Evolutionary conservation across 2,888 invertebrate genomes (phyloP).

Genomic region (Meandrusa payeni): DNA sequence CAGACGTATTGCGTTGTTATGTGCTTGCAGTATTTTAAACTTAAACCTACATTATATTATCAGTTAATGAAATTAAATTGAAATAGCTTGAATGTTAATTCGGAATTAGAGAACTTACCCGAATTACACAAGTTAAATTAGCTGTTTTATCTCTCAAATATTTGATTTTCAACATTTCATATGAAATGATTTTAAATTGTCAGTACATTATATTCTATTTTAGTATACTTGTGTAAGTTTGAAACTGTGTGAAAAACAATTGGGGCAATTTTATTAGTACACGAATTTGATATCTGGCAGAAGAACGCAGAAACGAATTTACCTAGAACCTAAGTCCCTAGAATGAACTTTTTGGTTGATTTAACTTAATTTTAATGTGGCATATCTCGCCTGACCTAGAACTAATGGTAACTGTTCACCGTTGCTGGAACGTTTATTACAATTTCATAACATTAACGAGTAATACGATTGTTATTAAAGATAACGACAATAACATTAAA

Average conservation of each 20-base stretch:
- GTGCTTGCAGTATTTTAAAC: slow-evolving; percentile 7
- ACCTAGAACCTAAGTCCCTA: slow-evolving; percentile 77
- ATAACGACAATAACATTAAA: slow-evolving; percentile 60
- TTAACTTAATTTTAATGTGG: slow-evolving; percentile 69
- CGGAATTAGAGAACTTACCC: slow-evolving; percentile 8
- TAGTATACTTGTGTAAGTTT: no score
- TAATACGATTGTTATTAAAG: slow-evolving; percentile 60
- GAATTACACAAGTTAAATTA: slow-evolving; percentile 3
- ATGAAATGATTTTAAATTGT: not conserved
- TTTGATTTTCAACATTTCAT: slow-evolving; percentile 1
- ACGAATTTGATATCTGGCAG: slow-evolving; percentile 33
- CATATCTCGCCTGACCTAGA: slow-evolving; percentile 56
- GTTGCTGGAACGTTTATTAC: slow-evolving; percentile 76
- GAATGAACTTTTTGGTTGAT: slow-evolving; percentile 79
- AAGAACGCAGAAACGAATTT: slow-evolving; percentile 49
- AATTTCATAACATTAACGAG: slow-evolving; percentile 65
- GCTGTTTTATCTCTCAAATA: not conserved
- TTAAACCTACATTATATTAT: slow-evolving; percentile 13
- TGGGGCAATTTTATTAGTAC: slow-evolving; percentile 12
- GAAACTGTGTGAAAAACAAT: no score
- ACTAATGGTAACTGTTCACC: slow-evolving; percentile 79
- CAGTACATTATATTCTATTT: not conserved
- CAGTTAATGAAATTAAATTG: slow-evolving; percentile 5
- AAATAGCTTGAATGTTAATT: slow-evolving; percentile 17
- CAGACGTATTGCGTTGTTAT: slow-evolving; percentile 3